Evolutionary conservation across 1,140 invertebrate genomes (phyloP), one percentile per base, ranked within the genome.

Genomic region (Bombus huntii): DNA sequence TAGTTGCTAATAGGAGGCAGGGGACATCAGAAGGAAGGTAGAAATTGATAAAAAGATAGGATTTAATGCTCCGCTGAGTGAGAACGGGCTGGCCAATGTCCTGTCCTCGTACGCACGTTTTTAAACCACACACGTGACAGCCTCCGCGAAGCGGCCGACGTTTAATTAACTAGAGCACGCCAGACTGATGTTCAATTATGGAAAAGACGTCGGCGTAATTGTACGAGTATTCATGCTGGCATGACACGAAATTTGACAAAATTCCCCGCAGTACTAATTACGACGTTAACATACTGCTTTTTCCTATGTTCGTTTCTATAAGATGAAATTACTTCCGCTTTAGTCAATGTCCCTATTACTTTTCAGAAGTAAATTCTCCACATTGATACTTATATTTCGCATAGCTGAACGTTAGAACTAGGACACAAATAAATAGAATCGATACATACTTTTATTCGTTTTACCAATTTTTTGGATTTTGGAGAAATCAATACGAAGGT

Each of bases 91-190:
- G 44, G 15, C 44, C 78, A 6, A 9, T 31, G 78, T 53, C 25
- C n/a, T 31, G 62, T 47, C 18, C 28, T 15, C 9, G 76, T 74
- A 47, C 57, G 57, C 39, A 31, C 31, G 31, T 66, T 47, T 42
- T 77, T 77, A 83, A 83, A 31, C 62, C 73, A 25, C 81, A 31
- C 34, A 15, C 42, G 25, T 70, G 82, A 77, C 59, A 68, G 62
- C 22, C 39, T 53, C 18, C 37, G 15, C n/a, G 47, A 37, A 18
- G 4, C 44, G n/a, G 44, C 13, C 59, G 65, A 74, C 75, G 76
- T 83, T 81, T 91, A 78, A 89, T 72, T 75, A 84, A 84, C 82
- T 78, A 10, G 72, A 68, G 42, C 81, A 37, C 34, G 39, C 37
- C 59, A 9, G 31, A 1, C 44, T n/a, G 72, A 37, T 68, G 65